Evolutionary conservation across 2,888 invertebrate species (phyloP), one percentile per base, ranked within the genome.

Genomic region (Cerceris ruficornis): DNA sequence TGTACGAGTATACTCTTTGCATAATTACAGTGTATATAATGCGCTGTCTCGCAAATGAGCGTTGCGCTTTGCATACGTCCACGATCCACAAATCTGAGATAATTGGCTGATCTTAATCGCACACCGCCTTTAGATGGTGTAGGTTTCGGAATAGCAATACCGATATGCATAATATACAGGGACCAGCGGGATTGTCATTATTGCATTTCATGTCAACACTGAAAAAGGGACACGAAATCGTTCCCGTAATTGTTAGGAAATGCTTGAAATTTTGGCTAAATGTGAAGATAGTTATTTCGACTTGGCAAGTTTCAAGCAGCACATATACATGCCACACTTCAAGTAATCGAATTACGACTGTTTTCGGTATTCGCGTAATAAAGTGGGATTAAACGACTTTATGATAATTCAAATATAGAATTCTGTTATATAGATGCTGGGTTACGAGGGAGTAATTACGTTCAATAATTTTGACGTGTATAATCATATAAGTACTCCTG

Each of bases 71-170:
- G 58, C 65, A 57, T 52, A 28, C 41, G 28, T 57, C 46, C 42
- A 58, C 52, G 57, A 69, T 72, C 60, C 52, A 64, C 70, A 62
- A 77, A 67, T 70, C 65, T 65, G 72, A 49, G 68, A 82, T 77
- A 80, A 77, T 77, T 70, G 68, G 59, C 65, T 60, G 58, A 70
- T 81, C 61, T 60, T 68, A 70, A 69, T 67, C 62, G 60, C 59
- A 14, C n/a, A 52, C 54, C 61, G 28, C 69, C 62, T 60, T 69
- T 69, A 69, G 69, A 52, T 62, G 61, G 13, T 17, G 43, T 55
- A n/a, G 28, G 49, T 66, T 66, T 14, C 49, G 42, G 50, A 50
- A 15, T 55, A 49, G 67, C 57, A 15, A 43, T 50, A 61, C 39
- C 28, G 52, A 41, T 71, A 61, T 42, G 9, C 17, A 11, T 57